These are phyloP conservation scores for Pandemis heparana DNA, from an alignment of 2,888 invertebrate genomes.

Conservation along the genomic window DNA sequence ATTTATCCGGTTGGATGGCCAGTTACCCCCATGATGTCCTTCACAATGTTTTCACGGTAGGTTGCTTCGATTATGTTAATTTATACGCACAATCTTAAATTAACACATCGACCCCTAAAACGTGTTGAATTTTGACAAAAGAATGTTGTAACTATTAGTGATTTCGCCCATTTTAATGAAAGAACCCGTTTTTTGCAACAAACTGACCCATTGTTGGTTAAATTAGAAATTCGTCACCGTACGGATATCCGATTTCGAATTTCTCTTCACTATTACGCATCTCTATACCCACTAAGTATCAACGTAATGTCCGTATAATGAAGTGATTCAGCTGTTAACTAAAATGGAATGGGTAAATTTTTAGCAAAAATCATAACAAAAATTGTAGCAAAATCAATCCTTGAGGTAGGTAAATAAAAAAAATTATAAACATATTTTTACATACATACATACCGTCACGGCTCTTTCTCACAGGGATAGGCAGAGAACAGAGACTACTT, in stretches of 20 bases:
- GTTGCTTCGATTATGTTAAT: slow-evolving; percentile 75
- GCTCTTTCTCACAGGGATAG: no score
- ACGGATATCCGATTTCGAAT: slow-evolving; percentile 37
- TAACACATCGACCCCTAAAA: slow-evolving; percentile 53
- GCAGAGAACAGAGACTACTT: no score
- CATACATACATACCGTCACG: no score
- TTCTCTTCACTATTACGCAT: background rate
- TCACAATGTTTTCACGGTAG: slow-evolving; percentile 66
- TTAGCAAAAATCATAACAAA: no score
- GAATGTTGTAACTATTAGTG: slow-evolving; percentile 31
- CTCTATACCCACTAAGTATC: background rate
- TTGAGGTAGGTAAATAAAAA: no score
- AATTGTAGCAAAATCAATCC: no score
- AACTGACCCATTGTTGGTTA: slow-evolving; percentile 29
- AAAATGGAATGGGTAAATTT: no score
- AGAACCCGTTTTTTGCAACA: slow-evolving; percentile 23
- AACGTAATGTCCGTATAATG: background rate
- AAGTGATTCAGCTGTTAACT: background rate
- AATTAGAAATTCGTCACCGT: slow-evolving; percentile 26
- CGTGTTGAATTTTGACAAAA: slow-evolving; percentile 30
- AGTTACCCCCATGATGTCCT: slow-evolving; percentile 48
- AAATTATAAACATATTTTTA: no score
- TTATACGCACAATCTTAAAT: slow-evolving; percentile 66
- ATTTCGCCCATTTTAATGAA: slow-evolving; percentile 22
- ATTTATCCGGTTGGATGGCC: slow-evolving; percentile 22